phyloP scores from a whole-genome alignment of 1,140 invertebrate genomes.

The Oreohelix idahoensis region DNA sequence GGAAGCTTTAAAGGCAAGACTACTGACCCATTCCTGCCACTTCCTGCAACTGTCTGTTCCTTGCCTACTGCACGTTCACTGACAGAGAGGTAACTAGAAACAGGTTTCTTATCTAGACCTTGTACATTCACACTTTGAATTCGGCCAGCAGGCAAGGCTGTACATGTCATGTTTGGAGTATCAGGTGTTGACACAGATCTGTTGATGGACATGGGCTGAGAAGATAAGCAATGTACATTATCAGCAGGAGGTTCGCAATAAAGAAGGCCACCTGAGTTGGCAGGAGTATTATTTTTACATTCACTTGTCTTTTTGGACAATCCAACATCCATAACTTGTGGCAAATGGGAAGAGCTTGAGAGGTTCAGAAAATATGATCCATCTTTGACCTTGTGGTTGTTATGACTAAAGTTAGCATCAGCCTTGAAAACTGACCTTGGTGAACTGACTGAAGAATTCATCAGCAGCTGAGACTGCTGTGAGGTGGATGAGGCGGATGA shows the following conservation, averaged over 20 bases:
- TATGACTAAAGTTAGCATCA: neutral
- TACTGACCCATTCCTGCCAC: neutral
- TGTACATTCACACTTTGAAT: neutral
- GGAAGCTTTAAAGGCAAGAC: neutral
- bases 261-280: neutral
- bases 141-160: neutral
- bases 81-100: neutral
- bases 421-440: neutral
- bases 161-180: neutral
- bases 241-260: conserved; percentile 42
- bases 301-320: neutral
- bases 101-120: neutral
- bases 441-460: neutral
- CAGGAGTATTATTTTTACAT: neutral
- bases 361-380: neutral
- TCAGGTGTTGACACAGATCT: neutral
- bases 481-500: neutral
- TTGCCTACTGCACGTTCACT: neutral
- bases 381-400: neutral
- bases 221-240: neutral
- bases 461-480: neutral
- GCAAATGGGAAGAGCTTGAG: neutral
- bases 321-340: neutral
- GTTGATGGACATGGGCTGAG: neutral
- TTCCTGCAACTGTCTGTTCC: neutral